Conservation (phyloP, 2,797 vertebrate species). For the Mionectes olivaceus region DNA sequence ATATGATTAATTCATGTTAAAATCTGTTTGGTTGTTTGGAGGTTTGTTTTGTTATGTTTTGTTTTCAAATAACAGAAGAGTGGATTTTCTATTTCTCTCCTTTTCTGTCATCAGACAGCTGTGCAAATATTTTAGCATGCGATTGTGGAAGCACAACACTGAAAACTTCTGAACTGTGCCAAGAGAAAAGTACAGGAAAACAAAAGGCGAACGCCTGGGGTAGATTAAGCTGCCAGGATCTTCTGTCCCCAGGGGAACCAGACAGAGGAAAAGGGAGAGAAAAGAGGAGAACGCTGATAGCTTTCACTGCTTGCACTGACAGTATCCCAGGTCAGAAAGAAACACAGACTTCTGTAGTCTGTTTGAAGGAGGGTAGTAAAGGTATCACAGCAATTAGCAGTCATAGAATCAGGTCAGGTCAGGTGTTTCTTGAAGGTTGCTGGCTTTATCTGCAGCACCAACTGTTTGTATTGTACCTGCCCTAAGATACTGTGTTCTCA, state of each 20-base stretch:
- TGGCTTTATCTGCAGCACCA: slow-evolving; percentile 4
- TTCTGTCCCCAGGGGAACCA: background rate
- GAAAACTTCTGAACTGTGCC: slow-evolving; percentile 61
- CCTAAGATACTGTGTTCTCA: background rate
- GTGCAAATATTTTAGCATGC: slow-evolving; percentile 71
- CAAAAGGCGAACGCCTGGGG: slow-evolving; percentile 57
- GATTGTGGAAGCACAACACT: slow-evolving; percentile 60
- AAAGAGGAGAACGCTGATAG: background rate
- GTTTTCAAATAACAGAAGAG: background rate
- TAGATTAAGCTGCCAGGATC: slow-evolving; percentile 58
- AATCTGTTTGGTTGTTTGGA: background rate
- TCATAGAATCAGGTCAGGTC: background rate
- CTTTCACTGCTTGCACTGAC: background rate
- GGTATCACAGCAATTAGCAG: background rate
- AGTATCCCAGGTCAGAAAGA: background rate
- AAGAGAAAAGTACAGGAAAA: slow-evolving; percentile 64
- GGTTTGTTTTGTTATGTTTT: background rate
- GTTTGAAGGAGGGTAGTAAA: background rate
- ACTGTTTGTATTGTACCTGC: background rate
- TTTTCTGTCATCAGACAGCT: slow-evolving; percentile 62
- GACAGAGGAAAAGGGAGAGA: background rate
- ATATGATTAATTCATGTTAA: background rate
- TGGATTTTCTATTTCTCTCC: background rate
- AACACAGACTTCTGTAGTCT: background rate
- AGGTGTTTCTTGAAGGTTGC: background rate